phyloP scores from a whole-genome alignment of 2,888 invertebrate species.

The Sarcophaga rosellei region DNA sequence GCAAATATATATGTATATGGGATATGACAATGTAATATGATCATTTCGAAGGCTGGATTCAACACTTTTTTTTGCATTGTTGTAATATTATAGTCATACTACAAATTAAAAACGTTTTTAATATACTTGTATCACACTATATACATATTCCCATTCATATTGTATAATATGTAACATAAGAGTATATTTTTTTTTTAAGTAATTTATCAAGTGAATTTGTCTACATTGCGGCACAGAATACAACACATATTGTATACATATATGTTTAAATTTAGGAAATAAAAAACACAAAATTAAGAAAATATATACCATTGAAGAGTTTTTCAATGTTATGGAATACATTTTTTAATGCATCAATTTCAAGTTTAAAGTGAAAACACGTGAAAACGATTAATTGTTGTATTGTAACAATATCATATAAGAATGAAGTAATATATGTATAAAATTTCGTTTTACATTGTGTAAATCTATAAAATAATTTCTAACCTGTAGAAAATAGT shows the following conservation, averaged over 20 bases:
- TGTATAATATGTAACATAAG: constrained; percentile 7
- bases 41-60: constrained; percentile 29
- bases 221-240: constrained; percentile 3
- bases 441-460: no score
- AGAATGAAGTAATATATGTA: no score
- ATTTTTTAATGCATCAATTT: no score
- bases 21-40: constrained; percentile 43
- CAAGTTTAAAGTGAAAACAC: no score
- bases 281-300: background rate
- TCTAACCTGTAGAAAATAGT: no score
- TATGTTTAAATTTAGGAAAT: background rate
- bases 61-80: constrained; percentile 6
- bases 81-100: background rate
- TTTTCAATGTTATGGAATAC: background rate
- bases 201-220: constrained; percentile 24
- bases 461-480: no score
- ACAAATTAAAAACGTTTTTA: background rate
- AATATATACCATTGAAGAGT: background rate
- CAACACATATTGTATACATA: background rate
- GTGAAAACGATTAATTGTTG: no score
- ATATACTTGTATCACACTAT: background rate
- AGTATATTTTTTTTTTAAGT: background rate
- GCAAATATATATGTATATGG: no score
- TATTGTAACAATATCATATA: no score
- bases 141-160: background rate